These are phyloP conservation scores for Cathartes aura DNA, from an alignment of 2,113 vertebrate genomes.

Conservation along the genomic window DNA sequence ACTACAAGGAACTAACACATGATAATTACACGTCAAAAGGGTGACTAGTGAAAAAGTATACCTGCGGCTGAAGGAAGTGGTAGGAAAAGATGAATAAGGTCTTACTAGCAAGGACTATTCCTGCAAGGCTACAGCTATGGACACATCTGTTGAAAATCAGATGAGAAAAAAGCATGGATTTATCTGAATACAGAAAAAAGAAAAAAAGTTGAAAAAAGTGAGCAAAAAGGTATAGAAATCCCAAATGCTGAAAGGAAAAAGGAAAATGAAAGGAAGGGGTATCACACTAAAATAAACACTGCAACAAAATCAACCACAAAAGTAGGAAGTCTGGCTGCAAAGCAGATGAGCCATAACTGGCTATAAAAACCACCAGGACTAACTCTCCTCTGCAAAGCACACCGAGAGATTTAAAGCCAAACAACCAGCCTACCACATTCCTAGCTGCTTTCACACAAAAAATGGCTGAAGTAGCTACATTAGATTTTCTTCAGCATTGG, in stretches of 20 bases:
- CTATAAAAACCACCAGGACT: conserved; percentile 1
- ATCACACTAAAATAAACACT: conserved; percentile 6
- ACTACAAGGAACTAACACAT: background rate
- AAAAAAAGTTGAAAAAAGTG: background rate
- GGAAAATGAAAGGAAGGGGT: background rate
- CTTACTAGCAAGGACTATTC: background rate
- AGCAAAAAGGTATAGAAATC: background rate
- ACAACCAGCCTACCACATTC: background rate
- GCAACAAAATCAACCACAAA: background rate
- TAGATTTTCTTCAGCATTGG: background rate
- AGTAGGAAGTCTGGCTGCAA: background rate
- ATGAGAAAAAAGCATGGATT: background rate
- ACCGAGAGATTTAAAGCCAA: background rate
- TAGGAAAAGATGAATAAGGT: background rate
- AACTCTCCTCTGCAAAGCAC: background rate
- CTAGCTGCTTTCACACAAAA: background rate
- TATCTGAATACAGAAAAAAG: background rate
- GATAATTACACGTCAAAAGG: background rate
- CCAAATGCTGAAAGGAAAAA: background rate
- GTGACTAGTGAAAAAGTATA: background rate
- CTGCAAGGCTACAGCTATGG: background rate
- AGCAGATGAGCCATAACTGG: conserved; percentile 1
- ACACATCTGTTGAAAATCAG: background rate
- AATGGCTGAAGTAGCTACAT: background rate
- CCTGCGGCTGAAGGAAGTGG: background rate